Conservation (phyloP, 2,797 vertebrate species). For the Gallinago nigripennis region DNA sequence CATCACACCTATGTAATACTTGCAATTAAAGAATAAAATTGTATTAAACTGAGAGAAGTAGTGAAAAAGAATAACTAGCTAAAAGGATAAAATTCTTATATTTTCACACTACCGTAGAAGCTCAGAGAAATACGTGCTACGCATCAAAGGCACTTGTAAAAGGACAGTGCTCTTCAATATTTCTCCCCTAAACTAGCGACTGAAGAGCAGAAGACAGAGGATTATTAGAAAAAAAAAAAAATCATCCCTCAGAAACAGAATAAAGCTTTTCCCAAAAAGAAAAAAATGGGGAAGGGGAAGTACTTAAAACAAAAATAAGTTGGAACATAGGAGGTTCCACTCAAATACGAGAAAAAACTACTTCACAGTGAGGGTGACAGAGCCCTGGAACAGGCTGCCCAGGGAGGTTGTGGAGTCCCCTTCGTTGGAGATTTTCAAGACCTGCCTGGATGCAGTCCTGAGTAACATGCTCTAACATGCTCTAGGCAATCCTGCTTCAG, state of each 20-base stretch:
- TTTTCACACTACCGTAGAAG: not conserved
- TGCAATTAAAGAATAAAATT: not conserved
- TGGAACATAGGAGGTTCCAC: too few species aligned
- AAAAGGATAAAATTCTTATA: not conserved
- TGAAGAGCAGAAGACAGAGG: not conserved
- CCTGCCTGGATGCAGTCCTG: too few species aligned
- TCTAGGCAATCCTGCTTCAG: too few species aligned
- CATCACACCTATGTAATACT: accelerated
- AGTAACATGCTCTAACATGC: too few species aligned
- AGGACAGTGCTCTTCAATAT: not conserved
- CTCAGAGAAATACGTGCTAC: not conserved
- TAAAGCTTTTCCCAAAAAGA: not conserved
- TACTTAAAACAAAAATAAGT: not conserved
- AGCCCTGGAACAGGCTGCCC: too few species aligned
- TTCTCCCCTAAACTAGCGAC: not conserved
- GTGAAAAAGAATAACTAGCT: not conserved
- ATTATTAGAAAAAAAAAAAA: not conserved
- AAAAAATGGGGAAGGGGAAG: accelerated
- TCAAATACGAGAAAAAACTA: too few species aligned
- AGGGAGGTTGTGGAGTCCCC: too few species aligned
- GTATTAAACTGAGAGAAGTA: not conserved
- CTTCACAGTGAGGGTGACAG: too few species aligned
- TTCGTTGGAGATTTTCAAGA: too few species aligned
- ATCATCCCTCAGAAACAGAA: not conserved
- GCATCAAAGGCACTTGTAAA: not conserved